Percentiles rank a stretch among this genome's conserved stretches.
Conservation (phyloP, 2,797 vertebrate genomes). For the Notamacropus eugenii region DNA sequence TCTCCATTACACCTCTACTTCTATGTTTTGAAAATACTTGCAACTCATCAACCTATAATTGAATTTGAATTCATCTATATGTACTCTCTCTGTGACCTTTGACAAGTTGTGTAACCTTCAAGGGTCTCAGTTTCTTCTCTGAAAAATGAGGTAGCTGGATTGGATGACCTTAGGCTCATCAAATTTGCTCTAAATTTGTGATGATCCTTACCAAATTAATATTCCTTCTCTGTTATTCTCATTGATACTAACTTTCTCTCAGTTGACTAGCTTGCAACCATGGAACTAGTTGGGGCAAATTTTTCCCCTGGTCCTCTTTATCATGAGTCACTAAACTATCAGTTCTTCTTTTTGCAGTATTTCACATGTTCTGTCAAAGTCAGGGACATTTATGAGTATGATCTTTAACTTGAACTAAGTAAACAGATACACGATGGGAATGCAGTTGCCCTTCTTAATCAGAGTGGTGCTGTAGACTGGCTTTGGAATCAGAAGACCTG, state of each 20-base stretch:
- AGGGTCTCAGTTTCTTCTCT: background rate
- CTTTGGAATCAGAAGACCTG: background rate
- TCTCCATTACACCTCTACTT: conserved; percentile 61
- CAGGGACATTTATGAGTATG: background rate
- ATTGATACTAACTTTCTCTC: background rate
- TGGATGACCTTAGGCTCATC: background rate
- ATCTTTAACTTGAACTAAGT: background rate
- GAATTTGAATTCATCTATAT: background rate
- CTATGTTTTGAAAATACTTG: background rate
- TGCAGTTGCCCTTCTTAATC: background rate
- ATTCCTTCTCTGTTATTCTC: background rate
- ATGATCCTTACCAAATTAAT: background rate
- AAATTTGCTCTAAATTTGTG: background rate
- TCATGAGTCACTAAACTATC: background rate
- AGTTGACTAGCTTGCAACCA: background rate
- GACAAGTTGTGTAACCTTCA: background rate
- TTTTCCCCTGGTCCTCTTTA: background rate
- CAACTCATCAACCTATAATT: background rate
- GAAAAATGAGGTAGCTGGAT: background rate
- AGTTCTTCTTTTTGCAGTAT: background rate
- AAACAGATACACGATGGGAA: background rate
- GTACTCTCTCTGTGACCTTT: background rate
- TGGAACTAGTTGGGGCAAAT: background rate
- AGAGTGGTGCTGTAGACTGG: background rate
- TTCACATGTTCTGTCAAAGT: background rate